These are phyloP conservation scores for Trichogramma pretiosum DNA, from an alignment of 1,140 invertebrate genomes.

Conservation along the genomic window DNA sequence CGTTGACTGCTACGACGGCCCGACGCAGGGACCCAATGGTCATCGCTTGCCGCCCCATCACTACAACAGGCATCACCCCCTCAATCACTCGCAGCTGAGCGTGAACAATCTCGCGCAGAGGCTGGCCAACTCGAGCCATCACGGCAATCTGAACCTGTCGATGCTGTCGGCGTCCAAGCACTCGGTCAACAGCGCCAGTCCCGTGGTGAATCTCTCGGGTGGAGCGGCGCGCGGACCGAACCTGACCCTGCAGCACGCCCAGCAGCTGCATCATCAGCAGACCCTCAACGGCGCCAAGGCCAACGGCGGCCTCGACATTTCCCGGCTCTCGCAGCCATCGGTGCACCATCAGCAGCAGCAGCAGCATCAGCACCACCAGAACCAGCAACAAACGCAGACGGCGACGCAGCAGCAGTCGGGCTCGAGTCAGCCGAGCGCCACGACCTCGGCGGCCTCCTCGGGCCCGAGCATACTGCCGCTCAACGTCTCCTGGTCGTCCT, in stretches of 20 bases:
- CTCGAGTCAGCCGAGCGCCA: neutral
- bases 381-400: neutral
- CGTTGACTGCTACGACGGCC: constrained; percentile 37
- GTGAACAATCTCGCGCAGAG: constrained; percentile 40
- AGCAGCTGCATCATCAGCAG: constrained; percentile 17
- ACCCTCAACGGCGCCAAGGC: constrained; percentile 29
- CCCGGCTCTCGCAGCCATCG: constrained; percentile 37
- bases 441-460: constrained; percentile 19
- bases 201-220: constrained; percentile 14
- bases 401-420: too few species aligned
- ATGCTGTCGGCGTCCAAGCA: constrained; percentile 61
- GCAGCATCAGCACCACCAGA: constrained; percentile 7
- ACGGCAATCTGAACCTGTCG: constrained; percentile 57
- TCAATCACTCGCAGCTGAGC: constrained; percentile 41
- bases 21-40: constrained; percentile 22
- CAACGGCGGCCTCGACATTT: constrained; percentile 50
- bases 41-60: constrained; percentile 28
- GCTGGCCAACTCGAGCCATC: constrained; percentile 43
- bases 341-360: constrained; percentile 7
- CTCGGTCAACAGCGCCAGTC: constrained; percentile 55
- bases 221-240: neutral
- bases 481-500: constrained; percentile 47
- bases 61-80: constrained; percentile 31
- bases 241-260: neutral
- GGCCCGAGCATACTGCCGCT: constrained; percentile 32